A percentile compares a stretch with the other conserved stretches of the same genome.
phyloP scores from a whole-genome alignment of 2,113 vertebrate genomes.

The Leucopsar rothschildi region DNA sequence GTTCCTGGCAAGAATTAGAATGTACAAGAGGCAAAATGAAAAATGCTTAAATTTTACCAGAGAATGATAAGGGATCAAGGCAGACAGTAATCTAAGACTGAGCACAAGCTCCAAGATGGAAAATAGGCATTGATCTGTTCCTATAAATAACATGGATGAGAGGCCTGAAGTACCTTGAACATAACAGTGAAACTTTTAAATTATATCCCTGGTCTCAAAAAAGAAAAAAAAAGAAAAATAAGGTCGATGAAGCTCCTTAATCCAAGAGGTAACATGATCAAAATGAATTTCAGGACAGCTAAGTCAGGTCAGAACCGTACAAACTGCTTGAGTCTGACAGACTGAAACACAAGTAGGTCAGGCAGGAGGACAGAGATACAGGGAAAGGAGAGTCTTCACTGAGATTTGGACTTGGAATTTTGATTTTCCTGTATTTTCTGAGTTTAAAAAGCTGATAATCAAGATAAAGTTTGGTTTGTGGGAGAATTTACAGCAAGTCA shows the following conservation, averaged over 20 bases:
- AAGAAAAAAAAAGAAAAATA: not conserved
- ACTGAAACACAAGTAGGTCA: not conserved
- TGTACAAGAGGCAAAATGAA: not conserved
- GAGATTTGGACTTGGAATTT: not conserved
- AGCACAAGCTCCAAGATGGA: not conserved
- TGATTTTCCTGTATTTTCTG: not conserved
- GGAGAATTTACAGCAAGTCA: not conserved
- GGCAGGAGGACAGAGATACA: not conserved
- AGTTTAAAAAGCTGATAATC: not conserved
- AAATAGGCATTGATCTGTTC: constrained; percentile 16
- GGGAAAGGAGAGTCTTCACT: not conserved
- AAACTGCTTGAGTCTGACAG: not conserved
- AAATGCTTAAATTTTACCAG: not conserved
- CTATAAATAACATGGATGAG: constrained; percentile 39
- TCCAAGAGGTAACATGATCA: constrained; percentile 21
- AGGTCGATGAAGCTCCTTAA: constrained; percentile 16
- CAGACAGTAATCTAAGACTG: constrained; percentile 12
- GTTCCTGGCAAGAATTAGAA: not conserved
- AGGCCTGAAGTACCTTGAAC: not conserved
- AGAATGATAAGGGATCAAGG: not conserved
- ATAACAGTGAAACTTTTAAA: constrained; percentile 14
- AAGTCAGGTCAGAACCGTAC: not conserved
- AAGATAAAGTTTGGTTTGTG: not conserved
- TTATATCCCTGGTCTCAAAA: not conserved
- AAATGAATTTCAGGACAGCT: constrained; percentile 30